These are phyloP conservation scores for Sebastes oblongus DNA, from an alignment of 2,797 vertebrate genomes.

Conservation along the genomic window DNA sequence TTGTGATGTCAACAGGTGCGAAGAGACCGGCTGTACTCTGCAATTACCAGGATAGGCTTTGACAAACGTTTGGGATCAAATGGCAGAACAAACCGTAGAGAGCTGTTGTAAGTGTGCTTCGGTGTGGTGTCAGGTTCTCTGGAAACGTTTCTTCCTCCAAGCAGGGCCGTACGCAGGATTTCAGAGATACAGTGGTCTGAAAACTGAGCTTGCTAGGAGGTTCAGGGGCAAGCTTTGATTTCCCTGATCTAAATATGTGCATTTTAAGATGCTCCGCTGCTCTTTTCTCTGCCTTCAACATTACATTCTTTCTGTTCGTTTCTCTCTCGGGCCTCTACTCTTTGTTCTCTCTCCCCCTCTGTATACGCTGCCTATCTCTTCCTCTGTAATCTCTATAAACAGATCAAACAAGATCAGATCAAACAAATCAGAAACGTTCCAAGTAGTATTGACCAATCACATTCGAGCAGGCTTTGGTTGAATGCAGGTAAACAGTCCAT, in stretches of 20 bases:
- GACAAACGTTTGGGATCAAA: background rate
- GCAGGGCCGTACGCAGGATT: background rate
- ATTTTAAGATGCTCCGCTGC: background rate
- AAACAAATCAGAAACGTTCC: too few relatives aligned
- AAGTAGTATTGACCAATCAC: too few relatives aligned
- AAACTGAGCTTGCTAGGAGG: background rate
- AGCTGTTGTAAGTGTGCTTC: background rate
- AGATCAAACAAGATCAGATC: too few relatives aligned
- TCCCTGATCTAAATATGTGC: background rate
- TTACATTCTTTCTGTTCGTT: too few relatives aligned
- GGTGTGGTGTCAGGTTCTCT: background rate
- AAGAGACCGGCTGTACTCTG: background rate
- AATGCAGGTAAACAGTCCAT: too few relatives aligned
- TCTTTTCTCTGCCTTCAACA: too few relatives aligned
- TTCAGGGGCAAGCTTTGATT: background rate
- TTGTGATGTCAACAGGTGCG: background rate
- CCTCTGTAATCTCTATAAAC: too few relatives aligned
- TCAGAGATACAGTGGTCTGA: background rate
- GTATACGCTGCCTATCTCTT: too few relatives aligned
- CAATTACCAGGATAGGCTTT: background rate
- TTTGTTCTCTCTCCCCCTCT: too few relatives aligned
- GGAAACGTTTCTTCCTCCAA: background rate
- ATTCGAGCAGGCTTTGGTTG: too few relatives aligned
- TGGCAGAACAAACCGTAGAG: background rate
- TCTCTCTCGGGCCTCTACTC: too few relatives aligned